Conservation (phyloP, 2,113 vertebrate genomes). For the Ardeotis arabs region DNA sequence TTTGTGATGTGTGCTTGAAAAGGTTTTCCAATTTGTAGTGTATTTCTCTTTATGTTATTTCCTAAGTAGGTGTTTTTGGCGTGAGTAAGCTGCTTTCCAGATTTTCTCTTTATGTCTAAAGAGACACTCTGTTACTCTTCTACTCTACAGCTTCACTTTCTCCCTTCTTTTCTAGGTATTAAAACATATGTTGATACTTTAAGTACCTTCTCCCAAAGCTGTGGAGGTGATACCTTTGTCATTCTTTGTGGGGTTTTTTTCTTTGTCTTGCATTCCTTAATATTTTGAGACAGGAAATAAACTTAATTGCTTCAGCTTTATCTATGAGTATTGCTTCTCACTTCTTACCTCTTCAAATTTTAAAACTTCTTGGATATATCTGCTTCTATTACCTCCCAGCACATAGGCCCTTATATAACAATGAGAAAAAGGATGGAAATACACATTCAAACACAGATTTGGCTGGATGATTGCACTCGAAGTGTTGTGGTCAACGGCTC, state of each 20-base stretch:
- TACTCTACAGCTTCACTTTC: background rate
- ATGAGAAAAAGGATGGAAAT: background rate
- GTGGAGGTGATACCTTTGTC: background rate
- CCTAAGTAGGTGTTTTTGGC: background rate
- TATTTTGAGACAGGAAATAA: background rate
- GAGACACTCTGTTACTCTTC: background rate
- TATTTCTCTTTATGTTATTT: constrained; percentile 38
- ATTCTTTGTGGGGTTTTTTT: background rate
- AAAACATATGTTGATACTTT: background rate
- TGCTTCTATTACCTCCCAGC: background rate
- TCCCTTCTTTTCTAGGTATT: background rate
- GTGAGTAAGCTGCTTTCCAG: background rate
- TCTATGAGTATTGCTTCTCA: background rate
- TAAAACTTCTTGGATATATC: background rate
- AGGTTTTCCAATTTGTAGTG: constrained; percentile 7
- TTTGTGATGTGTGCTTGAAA: background rate
- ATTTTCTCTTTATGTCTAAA: background rate
- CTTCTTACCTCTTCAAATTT: background rate
- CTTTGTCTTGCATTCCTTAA: background rate
- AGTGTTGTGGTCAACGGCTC: too few species aligned
- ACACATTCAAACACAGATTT: background rate
- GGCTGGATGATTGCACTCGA: too few species aligned
- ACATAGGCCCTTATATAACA: background rate
- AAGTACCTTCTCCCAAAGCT: background rate
- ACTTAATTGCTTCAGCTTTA: background rate